Conservation (phyloP, 1,140 invertebrate genomes). For the Mizuhopecten yessoensis region DNA sequence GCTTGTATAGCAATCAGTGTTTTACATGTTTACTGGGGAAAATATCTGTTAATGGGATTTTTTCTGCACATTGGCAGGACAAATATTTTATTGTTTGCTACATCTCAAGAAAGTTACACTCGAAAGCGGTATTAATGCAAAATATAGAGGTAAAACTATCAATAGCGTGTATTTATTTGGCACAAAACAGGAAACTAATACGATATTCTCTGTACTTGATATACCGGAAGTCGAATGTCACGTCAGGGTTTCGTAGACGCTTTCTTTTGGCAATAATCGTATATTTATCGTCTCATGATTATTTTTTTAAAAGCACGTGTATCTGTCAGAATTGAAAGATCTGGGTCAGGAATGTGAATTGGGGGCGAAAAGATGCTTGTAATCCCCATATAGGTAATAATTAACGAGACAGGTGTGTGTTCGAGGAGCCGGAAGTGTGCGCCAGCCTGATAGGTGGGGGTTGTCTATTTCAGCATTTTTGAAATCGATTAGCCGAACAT, state of each 20-base stretch:
- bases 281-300: background rate
- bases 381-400: background rate
- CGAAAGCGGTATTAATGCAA: too few relatives aligned
- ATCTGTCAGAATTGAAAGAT: constrained; percentile 34
- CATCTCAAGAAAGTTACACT: too few relatives aligned
- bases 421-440: background rate
- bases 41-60: too few relatives aligned
- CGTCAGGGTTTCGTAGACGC: background rate
- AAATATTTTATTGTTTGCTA: too few relatives aligned
- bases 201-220: too few relatives aligned
- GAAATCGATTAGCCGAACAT: background rate
- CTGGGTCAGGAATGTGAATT: background rate
- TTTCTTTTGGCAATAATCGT: background rate
- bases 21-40: too few relatives aligned
- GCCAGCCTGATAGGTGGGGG: background rate
- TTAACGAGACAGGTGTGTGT: background rate
- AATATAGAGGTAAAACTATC: too few relatives aligned
- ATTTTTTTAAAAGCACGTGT: background rate
- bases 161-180: too few relatives aligned
- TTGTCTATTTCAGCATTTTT: background rate
- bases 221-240: background rate
- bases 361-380: background rate
- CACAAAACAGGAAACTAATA: too few relatives aligned
- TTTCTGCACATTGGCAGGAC: too few relatives aligned
- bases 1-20: too few relatives aligned